A percentile compares a stretch with the other conserved stretches of the same genome.
Conservation (phyloP, 2,888 invertebrate species). For the Dyspetes luteomarginatus region DNA sequence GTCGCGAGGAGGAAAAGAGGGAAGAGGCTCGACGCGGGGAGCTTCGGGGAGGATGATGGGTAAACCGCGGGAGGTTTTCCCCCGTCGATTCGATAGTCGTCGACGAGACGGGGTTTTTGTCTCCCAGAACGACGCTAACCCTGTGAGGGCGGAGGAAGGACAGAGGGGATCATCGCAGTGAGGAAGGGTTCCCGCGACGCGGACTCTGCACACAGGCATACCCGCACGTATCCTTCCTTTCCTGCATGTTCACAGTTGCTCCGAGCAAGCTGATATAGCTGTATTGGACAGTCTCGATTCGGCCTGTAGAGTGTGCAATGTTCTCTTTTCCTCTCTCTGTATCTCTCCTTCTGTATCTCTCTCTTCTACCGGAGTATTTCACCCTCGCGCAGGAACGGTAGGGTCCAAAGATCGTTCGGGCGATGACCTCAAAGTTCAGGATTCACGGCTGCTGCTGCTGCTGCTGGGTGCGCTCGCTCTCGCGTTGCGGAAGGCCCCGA, state of each 20-base stretch:
- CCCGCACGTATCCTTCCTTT: neutral
- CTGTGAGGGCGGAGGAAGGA: conserved; percentile 15
- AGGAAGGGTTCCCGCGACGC: conserved; percentile 49
- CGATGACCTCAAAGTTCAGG: conserved; percentile 78
- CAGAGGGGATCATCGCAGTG: conserved; percentile 59
- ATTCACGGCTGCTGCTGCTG: conserved; percentile 62
- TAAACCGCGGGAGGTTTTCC: conserved; percentile 57
- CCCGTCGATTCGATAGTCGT: conserved; percentile 62
- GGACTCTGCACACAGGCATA: conserved; percentile 11
- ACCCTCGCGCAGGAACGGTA: conserved; percentile 77
- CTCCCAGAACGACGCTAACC: conserved; percentile 45
- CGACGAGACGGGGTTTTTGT: conserved; percentile 59
- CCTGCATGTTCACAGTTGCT: conserved; percentile 13
- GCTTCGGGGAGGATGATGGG: conserved; percentile 11
- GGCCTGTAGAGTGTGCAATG: conserved; percentile 50
- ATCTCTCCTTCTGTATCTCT: conserved; percentile 10
- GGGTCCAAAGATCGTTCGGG: conserved; percentile 81
- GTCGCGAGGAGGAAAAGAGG: conserved; percentile 67
- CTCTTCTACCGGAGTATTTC: conserved; percentile 68
- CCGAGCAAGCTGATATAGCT: neutral
- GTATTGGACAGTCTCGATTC: conserved; percentile 57
- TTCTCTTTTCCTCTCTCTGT: conserved; percentile 31
- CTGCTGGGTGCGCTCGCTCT: conserved; percentile 57
- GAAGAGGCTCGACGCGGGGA: conserved; percentile 33
- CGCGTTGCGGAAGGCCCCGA: conserved; percentile 57